Percentiles rank a stretch among this genome's conserved stretches.
Conservation (phyloP, 2,113 vertebrate species). For the Grammomys dolichurus region DNA sequence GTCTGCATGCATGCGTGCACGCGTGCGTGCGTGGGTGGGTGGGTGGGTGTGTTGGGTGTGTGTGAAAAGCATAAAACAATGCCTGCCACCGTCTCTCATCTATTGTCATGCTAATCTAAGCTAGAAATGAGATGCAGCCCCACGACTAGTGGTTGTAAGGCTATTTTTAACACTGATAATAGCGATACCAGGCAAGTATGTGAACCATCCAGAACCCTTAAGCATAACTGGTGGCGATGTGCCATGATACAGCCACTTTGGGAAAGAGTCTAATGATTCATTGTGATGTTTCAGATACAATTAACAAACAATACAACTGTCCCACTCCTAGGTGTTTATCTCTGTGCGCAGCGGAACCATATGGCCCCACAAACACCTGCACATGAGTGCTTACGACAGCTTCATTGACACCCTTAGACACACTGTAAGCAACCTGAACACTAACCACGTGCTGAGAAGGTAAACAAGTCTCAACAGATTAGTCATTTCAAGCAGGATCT, state of each 20-base stretch:
- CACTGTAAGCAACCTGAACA: background rate
- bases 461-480: background rate
- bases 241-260: too few species aligned
- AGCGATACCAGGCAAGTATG: background rate
- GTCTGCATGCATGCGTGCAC: background rate
- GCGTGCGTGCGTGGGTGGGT: background rate
- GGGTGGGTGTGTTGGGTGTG: background rate
- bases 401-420: background rate
- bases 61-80: background rate
- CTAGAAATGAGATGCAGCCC: background rate
- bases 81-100: background rate
- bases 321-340: background rate
- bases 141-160: too few species aligned
- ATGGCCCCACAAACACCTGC: background rate
- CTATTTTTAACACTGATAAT: background rate
- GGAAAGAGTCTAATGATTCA: background rate
- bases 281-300: background rate
- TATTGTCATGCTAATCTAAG: background rate
- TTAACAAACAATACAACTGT: background rate
- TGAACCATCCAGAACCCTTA: background rate
- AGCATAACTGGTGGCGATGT: background rate
- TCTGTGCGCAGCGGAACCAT: background rate
- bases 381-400: background rate
- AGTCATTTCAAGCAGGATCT: background rate
- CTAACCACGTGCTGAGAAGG: background rate